Evolutionary conservation across 35 echinoderm and acorn worm genomes (phyloP).

Genomic region (Apostichopus japonicus): DNA sequence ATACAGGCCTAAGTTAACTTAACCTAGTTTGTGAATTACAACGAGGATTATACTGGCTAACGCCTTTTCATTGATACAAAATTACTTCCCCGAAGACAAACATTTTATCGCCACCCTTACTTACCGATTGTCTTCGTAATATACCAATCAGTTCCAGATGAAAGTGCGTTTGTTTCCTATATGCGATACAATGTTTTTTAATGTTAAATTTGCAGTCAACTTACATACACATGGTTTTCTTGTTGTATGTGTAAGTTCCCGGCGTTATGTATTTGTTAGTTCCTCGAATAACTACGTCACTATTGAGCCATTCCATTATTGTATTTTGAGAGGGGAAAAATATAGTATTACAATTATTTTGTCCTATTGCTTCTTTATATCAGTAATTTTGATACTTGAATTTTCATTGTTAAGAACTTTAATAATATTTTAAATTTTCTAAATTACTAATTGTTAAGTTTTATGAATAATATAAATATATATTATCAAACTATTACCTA

Average conservation of each 20-base stretch:
- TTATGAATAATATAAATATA: not conserved
- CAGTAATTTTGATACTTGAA: not conserved
- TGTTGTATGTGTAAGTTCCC: too few relatives aligned
- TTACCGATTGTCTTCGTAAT: not conserved
- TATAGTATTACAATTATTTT: not conserved
- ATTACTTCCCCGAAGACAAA: not conserved
- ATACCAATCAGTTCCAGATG: not conserved
- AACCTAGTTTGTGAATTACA: not conserved
- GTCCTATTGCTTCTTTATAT: not conserved
- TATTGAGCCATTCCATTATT: not conserved
- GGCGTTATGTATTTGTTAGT: not conserved
- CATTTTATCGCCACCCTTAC: not conserved
- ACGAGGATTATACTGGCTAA: not conserved
- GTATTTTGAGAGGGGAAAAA: not conserved
- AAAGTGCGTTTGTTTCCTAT: not conserved
- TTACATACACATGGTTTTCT: slow-evolving; percentile 4
- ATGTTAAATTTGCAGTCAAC: not conserved
- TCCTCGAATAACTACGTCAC: not conserved
- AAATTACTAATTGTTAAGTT: too few relatives aligned
- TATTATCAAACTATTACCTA: not conserved
- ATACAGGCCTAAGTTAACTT: not conserved
- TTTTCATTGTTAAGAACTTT: not conserved
- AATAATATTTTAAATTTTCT: not conserved
- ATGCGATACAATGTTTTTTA: not conserved
- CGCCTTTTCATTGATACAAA: not conserved